These are phyloP conservation scores for Laticauda laticaudata DNA, from an alignment of 2,113 vertebrate genomes.

Conservation along the genomic window DNA sequence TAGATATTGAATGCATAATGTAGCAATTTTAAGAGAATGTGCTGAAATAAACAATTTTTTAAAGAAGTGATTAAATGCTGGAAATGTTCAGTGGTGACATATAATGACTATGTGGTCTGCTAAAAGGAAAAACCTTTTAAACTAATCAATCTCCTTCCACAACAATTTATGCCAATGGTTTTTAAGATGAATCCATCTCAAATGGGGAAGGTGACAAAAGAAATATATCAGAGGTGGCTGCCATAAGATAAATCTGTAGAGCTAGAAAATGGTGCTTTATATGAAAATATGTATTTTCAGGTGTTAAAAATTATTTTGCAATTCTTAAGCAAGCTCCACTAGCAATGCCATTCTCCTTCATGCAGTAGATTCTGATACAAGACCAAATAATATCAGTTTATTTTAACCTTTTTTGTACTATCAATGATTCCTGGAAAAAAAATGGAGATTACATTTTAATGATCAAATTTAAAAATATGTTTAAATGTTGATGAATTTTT, in stretches of 20 bases:
- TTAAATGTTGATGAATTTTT: not conserved
- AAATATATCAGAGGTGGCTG: constrained; percentile 61
- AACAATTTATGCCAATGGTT: constrained; percentile 70
- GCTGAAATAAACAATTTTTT: constrained; percentile 43
- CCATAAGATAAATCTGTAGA: constrained; percentile 59
- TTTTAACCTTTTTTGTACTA: constrained; percentile 13
- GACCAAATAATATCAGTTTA: not conserved
- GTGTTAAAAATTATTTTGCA: constrained; percentile 54
- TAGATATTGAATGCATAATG: not conserved
- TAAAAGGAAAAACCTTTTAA: constrained; percentile 74
- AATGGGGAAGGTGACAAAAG: constrained; percentile 65
- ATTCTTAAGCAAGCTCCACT: constrained; percentile 43
- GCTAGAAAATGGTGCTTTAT: constrained; percentile 54
- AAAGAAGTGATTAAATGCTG: constrained; percentile 57
- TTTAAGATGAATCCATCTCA: constrained; percentile 68
- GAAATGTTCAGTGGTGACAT: constrained; percentile 61
- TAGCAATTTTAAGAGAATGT: constrained; percentile 24
- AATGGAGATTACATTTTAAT: not conserved
- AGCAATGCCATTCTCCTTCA: constrained; percentile 26
- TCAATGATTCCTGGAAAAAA: not conserved
- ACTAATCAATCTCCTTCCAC: constrained; percentile 59
- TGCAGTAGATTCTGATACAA: not conserved
- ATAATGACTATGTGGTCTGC: constrained; percentile 68
- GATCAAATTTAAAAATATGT: not conserved
- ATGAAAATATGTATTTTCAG: constrained; percentile 46